Evolutionary conservation across 1,140 invertebrate genomes (phyloP).

Genomic region (Solen grandis): DNA sequence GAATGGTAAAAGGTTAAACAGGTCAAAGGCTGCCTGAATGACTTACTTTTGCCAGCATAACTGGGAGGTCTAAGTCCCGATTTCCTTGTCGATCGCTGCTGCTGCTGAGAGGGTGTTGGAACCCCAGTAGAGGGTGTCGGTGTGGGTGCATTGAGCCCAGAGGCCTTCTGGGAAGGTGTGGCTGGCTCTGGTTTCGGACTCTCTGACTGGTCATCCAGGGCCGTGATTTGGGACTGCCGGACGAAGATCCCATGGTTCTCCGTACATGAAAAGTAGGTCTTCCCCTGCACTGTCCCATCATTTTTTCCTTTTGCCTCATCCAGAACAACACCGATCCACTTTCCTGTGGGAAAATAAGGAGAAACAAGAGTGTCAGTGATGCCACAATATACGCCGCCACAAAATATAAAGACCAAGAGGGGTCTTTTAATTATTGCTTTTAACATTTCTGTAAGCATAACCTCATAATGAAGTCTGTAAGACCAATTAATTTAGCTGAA

Average conservation of each 20-base stretch:
- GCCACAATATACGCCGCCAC: no score
- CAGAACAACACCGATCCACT: conserved; percentile 98
- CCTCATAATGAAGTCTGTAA: no score
- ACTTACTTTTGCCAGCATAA: conserved; percentile 75
- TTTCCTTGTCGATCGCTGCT: conserved; percentile 46
- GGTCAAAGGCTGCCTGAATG: no score
- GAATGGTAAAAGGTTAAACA: no score
- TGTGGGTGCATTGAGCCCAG: conserved; percentile 25
- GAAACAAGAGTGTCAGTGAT: no score
- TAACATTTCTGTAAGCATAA: no score
- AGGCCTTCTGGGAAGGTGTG: conserved; percentile 42
- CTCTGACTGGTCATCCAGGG: conserved; percentile 62
- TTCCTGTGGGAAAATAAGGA: no score
- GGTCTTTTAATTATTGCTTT: no score
- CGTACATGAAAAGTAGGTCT: conserved; percentile 81
- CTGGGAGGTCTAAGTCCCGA: conserved; percentile 74
- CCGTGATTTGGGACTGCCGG: conserved; percentile 76
- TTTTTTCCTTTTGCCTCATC: conserved; percentile 99
- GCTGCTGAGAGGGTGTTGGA: conserved; percentile 47
- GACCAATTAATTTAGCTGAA: no score
- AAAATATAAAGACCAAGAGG: no score
- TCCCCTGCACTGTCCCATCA: conserved; percentile 96
- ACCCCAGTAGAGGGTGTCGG: conserved; percentile 45
- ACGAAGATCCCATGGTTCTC: conserved; percentile 82
- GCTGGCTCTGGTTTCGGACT: conserved; percentile 22